These are phyloP conservation scores for Noctuana brunneofusca DNA, from an alignment of 2,888 invertebrate species.

Conservation along the genomic window DNA sequence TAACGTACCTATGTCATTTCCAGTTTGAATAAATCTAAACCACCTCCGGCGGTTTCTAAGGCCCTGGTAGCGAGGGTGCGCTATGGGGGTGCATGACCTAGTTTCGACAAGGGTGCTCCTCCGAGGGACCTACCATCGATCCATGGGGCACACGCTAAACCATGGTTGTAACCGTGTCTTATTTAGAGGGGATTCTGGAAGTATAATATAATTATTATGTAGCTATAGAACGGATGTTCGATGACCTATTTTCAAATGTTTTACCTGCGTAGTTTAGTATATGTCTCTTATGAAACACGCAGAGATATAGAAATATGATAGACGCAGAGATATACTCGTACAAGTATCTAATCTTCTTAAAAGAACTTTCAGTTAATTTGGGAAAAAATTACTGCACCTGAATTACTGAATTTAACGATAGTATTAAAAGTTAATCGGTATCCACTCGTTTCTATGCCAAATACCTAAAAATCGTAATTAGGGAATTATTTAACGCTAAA, in stretches of 20 bases:
- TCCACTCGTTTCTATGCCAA: too few relatives aligned
- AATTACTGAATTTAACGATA: too few relatives aligned
- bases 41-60: constrained; percentile 45
- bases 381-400: too few relatives aligned
- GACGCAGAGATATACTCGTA: too few relatives aligned
- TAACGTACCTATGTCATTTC: constrained; percentile 32
- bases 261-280: neutral
- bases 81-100: constrained; percentile 72
- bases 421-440: too few relatives aligned
- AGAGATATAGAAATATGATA: neutral
- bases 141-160: constrained; percentile 50
- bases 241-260: neutral
- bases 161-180: constrained; percentile 37
- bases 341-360: too few relatives aligned
- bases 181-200: constrained; percentile 21
- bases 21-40: constrained; percentile 43
- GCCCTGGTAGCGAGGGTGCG: constrained; percentile 65
- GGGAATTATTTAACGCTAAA: too few relatives aligned
- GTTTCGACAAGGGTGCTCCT: constrained; percentile 65
- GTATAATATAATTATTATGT: neutral
- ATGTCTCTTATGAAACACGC: neutral
- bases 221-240: neutral
- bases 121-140: constrained; percentile 68
- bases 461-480: too few relatives aligned
- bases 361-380: too few relatives aligned